These are phyloP conservation scores for Alexandromys oeconomus DNA, from an alignment of 2,797 vertebrate species.

Conservation along the genomic window DNA sequence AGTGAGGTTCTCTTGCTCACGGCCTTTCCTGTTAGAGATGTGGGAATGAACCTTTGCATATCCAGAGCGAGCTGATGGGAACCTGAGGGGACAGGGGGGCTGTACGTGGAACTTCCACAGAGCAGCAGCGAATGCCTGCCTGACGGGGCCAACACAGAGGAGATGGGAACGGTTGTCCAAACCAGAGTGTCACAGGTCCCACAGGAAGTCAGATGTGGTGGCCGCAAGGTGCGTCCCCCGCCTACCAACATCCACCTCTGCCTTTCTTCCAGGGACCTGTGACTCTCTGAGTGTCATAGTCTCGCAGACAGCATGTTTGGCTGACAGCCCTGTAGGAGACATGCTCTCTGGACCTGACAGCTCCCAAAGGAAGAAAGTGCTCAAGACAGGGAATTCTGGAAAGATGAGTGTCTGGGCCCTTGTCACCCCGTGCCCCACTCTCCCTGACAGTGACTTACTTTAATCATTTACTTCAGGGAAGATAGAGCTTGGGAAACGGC, in stretches of 20 bases:
- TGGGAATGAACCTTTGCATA: slow-evolving; percentile 21
- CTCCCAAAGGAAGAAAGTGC: neutral
- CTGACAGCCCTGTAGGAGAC: neutral
- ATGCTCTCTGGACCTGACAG: neutral
- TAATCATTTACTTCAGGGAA: neutral
- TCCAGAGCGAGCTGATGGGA: neutral
- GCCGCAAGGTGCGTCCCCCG: slow-evolving; percentile 13
- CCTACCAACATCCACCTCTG: slow-evolving; percentile 56
- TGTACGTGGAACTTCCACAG: slow-evolving; percentile 41
- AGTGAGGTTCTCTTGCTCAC: neutral
- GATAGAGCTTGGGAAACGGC: neutral
- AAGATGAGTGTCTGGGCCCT: neutral
- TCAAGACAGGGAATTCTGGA: neutral
- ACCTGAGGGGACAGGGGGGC: slow-evolving; percentile 22
- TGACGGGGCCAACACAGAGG: slow-evolving; percentile 58
- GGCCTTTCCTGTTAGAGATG: slow-evolving; percentile 5
- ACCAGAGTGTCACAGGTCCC: slow-evolving; percentile 32
- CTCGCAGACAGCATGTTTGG: neutral
- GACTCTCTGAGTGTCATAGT: neutral
- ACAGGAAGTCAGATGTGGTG: slow-evolving; percentile 58
- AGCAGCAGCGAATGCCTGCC: slow-evolving; percentile 43
- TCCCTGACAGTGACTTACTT: neutral
- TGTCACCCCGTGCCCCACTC: neutral
- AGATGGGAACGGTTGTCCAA: slow-evolving; percentile 66
- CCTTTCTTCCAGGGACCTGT: neutral